A percentile compares a stretch with the other conserved stretches of the same genome.
These are phyloP conservation scores for Lapara coniferarum DNA, from an alignment of 2,888 invertebrate species.

Conservation along the genomic window DNA sequence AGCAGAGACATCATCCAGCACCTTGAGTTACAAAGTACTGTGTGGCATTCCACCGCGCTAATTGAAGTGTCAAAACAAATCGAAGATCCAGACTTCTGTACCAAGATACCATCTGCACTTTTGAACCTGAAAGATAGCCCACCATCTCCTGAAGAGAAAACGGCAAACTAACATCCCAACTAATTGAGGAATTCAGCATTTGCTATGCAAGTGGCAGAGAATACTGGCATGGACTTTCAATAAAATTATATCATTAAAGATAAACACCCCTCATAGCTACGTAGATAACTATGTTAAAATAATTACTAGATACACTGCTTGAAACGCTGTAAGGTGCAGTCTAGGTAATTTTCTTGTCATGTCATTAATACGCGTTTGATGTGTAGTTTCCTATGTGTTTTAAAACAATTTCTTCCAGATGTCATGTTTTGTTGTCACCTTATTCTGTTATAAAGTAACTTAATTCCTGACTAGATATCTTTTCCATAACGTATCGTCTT, in stretches of 20 bases:
- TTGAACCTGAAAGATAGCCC: too few species aligned
- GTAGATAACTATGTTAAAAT: slow-evolving; percentile 41
- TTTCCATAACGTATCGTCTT: too few species aligned
- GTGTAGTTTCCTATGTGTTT: slow-evolving; percentile 44
- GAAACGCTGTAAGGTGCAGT: slow-evolving; percentile 37
- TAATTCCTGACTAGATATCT: too few species aligned
- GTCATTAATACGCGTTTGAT: slow-evolving; percentile 50
- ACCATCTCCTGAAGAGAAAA: neutral
- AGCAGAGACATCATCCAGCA: too few species aligned
- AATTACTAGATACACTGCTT: slow-evolving; percentile 36
- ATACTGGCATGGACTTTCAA: slow-evolving; percentile 26
- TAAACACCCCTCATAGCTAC: slow-evolving; percentile 27
- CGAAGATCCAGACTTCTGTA: too few species aligned
- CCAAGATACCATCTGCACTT: too few species aligned
- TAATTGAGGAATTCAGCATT: slow-evolving; percentile 21
- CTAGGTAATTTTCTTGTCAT: slow-evolving; percentile 51
- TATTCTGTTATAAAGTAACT: too few species aligned
- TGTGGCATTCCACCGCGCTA: too few species aligned
- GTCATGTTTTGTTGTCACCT: slow-evolving; percentile 11
- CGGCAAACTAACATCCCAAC: neutral
- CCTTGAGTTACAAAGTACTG: too few species aligned
- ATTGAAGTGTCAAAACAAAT: too few species aligned
- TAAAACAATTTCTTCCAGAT: slow-evolving; percentile 41
- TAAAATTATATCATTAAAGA: slow-evolving; percentile 30
- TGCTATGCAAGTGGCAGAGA: slow-evolving; percentile 9